These are phyloP conservation scores for Mycalesis mineus DNA, from an alignment of 2,888 invertebrate species.

Conservation along the genomic window DNA sequence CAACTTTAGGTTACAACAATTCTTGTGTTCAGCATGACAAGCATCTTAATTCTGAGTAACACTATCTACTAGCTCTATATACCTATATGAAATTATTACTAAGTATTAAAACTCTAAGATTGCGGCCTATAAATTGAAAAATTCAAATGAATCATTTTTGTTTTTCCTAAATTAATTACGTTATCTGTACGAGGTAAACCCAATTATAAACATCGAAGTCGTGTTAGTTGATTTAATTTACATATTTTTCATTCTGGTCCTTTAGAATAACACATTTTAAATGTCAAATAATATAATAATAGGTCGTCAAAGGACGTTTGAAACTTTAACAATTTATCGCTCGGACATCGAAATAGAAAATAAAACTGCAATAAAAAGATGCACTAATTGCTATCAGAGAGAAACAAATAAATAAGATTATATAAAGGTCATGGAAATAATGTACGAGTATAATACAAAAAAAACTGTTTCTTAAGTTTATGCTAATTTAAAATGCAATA, in stretches of 20 bases:
- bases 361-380: neutral
- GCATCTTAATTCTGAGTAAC: too few species aligned
- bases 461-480: neutral
- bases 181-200: neutral
- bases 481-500: neutral
- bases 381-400: neutral
- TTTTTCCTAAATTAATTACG: neutral
- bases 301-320: neutral
- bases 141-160: neutral
- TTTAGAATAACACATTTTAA: neutral
- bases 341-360: neutral
- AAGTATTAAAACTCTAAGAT: too few species aligned
- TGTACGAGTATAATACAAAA: neutral
- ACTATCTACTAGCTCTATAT: too few species aligned
- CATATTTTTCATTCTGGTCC: neutral
- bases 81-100: too few species aligned
- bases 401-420: neutral
- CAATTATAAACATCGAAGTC: neutral
- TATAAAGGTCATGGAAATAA: neutral
- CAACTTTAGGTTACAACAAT: too few species aligned
- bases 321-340: neutral
- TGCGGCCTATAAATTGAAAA: too few species aligned
- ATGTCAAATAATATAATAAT: neutral
- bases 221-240: neutral
- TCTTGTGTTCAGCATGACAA: too few species aligned